Percentiles rank a stretch among this genome's conserved stretches.
These are phyloP conservation scores for Deroplatys truncata DNA, from an alignment of 2,888 invertebrate genomes.

Conservation along the genomic window DNA sequence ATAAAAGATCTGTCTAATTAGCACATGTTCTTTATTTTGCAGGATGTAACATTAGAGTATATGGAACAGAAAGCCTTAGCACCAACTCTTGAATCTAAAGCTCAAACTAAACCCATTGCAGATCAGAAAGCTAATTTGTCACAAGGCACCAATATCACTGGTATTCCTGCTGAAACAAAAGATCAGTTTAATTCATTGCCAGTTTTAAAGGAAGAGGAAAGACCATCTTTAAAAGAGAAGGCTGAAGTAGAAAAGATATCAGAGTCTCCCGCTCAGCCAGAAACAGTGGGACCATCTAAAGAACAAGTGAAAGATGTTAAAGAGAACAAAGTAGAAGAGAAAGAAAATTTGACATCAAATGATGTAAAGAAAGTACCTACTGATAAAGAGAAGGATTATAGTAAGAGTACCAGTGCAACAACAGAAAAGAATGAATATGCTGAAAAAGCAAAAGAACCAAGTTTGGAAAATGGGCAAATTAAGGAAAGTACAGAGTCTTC, in stretches of 20 bases:
- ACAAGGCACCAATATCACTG: background rate
- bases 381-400: background rate
- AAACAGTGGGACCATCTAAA: background rate
- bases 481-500: background rate
- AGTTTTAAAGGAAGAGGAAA: background rate
- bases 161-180: background rate
- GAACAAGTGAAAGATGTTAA: background rate
- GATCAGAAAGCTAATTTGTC: background rate
- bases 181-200: background rate
- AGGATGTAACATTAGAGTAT: conserved; percentile 1
- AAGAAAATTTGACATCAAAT: background rate
- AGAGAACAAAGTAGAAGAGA: background rate
- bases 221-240: background rate
- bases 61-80: background rate
- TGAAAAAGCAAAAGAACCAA: background rate
- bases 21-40: background rate
- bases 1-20: background rate
- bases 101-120: background rate
- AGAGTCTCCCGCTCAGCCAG: background rate
- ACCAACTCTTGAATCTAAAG: background rate
- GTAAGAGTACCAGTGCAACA: background rate
- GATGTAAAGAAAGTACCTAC: background rate
- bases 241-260: background rate
- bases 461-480: background rate
- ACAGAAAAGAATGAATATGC: background rate